Evolutionary conservation across 23 tunicate species (phyloP), one percentile per base, ranked within the genome.

Genomic region (Trididemnum nubilum): DNA sequence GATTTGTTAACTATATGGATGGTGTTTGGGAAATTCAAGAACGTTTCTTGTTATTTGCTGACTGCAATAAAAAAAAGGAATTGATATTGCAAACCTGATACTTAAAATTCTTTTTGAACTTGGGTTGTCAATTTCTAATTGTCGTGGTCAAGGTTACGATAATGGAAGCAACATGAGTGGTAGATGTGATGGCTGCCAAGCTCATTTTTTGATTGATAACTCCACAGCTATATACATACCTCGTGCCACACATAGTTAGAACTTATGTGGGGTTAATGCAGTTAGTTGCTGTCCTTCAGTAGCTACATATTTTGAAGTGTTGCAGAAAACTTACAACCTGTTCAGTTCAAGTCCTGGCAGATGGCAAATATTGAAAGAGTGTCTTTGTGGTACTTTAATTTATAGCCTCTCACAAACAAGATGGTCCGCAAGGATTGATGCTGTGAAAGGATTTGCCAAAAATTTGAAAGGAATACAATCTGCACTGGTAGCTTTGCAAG

Each of bases 101-200:
- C 22, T 61, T 22, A n/a, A 61, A 15, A 61, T 26, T 29, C 12
- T 69, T 29, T 5, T 5, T 28, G 33, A 69, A 12, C 74, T 28
- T 69, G 37, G 25, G 37, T 28, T 69, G 33, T 5, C 74, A n/a
- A 29, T 69, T 69, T 3, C 12, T 29, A 25, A 29, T 32, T 69
- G 74, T 32, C 74, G 74, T 5, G 74, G 74, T n/a, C 74, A 69
- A 69, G 74, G 38, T 32, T 69, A 69, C 32, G 74, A 69, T n/a
- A 69, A 34, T 69, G 74, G 38, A 21, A 69, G 74, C 32, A 29
- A 69, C n/a, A 33, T 69, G 74, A 25, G 27, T 29, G 74, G 74
- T 34, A 28, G 37, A 33, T 69, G 4, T 32, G 4, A 69, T 28
- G 38, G 38, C 25, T 29, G 37, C 32, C 74, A 69, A 69, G 74